Percentiles rank a stretch among this genome's conserved stretches.
Conservation (phyloP, 2,888 invertebrate species). For the Thera obeliscata region DNA sequence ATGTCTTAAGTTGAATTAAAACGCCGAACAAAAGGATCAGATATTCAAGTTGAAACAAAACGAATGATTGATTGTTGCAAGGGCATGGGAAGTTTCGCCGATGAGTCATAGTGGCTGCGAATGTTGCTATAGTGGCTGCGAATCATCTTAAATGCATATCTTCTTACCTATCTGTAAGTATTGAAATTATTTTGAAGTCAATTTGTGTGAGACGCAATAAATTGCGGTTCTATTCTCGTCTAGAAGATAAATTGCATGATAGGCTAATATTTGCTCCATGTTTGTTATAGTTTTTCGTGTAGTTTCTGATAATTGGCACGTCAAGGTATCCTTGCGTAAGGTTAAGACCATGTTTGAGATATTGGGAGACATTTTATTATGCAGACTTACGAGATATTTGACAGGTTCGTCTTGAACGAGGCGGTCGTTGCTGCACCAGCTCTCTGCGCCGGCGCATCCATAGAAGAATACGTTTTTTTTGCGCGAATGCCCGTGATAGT, state of each 20-base stretch:
- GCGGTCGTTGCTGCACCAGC: slow-evolving; percentile 87
- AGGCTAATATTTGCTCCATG: neutral
- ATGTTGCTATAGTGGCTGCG: slow-evolving; percentile 10
- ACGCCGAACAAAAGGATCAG: slow-evolving; percentile 31
- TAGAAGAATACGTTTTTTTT: slow-evolving; percentile 94
- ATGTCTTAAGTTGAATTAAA: slow-evolving; percentile 25
- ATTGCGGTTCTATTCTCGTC: no score
- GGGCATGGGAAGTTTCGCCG: slow-evolving; percentile 28
- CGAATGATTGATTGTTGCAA: slow-evolving; percentile 31
- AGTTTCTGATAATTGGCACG: no score
- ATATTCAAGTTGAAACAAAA: slow-evolving; percentile 28
- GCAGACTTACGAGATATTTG: slow-evolving; percentile 83
- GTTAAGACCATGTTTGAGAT: neutral
- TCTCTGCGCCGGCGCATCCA: slow-evolving; percentile 89
- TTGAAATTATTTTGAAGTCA: neutral
- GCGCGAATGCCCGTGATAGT: slow-evolving; percentile 93
- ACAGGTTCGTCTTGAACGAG: slow-evolving; percentile 83
- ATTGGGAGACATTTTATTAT: neutral
- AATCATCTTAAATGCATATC: neutral
- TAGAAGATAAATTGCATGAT: neutral
- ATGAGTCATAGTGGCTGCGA: slow-evolving; percentile 26
- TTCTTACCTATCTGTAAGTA: neutral
- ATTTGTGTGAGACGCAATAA: no score
- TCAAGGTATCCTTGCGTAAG: neutral
- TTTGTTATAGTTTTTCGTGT: neutral